Base-by-base conservation (phyloP, 2,113 vertebrate genomes). In the Piprites chloris region DNA sequence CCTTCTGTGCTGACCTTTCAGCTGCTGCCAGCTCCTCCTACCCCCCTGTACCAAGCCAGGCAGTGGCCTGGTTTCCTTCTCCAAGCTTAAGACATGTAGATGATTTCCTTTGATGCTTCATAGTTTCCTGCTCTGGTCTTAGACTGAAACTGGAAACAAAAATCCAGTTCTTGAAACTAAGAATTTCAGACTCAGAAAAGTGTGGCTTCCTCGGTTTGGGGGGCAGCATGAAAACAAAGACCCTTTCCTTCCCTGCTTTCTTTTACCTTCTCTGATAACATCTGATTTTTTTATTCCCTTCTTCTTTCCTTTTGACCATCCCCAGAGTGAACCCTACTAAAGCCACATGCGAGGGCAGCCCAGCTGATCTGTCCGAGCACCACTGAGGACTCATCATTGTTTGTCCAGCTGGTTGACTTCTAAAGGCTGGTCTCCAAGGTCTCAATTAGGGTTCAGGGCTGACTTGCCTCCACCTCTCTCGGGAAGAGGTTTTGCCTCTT, bases 341-440 rank as follows among this genome's bases (percentile, higher is more conserved):
- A 71, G 46, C 61, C 0, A 0, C 23, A 77, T 16, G 46, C 46
- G 39, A 22, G 78, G 65, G 42, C 74, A 85, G 37, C 61, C 85
- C 85, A 71, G 90, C 42, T 69, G 71, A 71, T 33, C 14, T 14
- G 6, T 5, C 63, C 59, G 5, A 14, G 82, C 50, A 5, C 3
- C 20, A 18, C 46, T 7, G 63, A 77, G 89, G 42, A 80, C 44
- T 18, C 33, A 58, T 67, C 66, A 3, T 4, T 79, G 68, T 66
- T 50, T 67, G 37, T 33, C 74, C 24, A 14, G 49, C 87, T 87
- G 93, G 37, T 5, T 85, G 87, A 35, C 69, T 61, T 46, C 82
- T 47, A 46, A 87, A 65, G 30, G 33, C 62, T 89, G 71, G 78
- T 96, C 97, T 97, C 95, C 7, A 5, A 91, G 97, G 97, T 76